Evolutionary conservation across 2,888 invertebrate genomes (phyloP), one percentile per base, ranked within the genome.

Genomic region (Microctonus brassicae): DNA sequence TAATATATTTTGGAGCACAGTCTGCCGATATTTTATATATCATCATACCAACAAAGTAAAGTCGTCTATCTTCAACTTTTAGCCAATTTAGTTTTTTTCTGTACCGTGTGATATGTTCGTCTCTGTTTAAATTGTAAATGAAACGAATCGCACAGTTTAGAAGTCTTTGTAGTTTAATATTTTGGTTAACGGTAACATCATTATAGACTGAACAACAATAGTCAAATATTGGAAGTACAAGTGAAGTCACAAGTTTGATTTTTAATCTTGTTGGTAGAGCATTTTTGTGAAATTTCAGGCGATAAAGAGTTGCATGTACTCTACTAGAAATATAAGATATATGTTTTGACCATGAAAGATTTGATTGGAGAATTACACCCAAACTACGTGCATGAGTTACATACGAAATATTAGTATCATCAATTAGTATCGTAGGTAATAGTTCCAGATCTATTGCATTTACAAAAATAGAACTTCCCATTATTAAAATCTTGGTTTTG

Each of bases 381-480:
- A n/a, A n/a, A n/a, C n/a, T n/a, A n/a, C n/a, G n/a, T n/a, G n/a
- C n/a, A n/a, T n/a, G n/a, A n/a, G 6, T 10, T 7, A 10, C 10
- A 10, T 7, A 36, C 7, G 36, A 10, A 36, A 36, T 10, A 36
- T 7, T 10, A 36, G 36, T 36, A 7, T 36, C 36, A 6, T 36
- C 6, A 6, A 7, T 10, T 36, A 36, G 10, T 36, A 10, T 36
- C 7, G 36, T 6, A 7, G 36, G 36, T 36, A 7, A 10, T 36
- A 6, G 7, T 36, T 6, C 10, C 6, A 7, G n/a, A n/a, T n/a
- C n/a, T n/a, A 36, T 36, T 10, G 36, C 36, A 36, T 36, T 36
- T 7, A 69, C 53, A 34, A 62, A 62, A 10, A 53, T 61, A 3
- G 55, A 26, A 11, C 58, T 70, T 22, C 65, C 64, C 7, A 69